Base-by-base conservation (phyloP, 2,113 vertebrate species). In the Pimephales promelas region DNA sequence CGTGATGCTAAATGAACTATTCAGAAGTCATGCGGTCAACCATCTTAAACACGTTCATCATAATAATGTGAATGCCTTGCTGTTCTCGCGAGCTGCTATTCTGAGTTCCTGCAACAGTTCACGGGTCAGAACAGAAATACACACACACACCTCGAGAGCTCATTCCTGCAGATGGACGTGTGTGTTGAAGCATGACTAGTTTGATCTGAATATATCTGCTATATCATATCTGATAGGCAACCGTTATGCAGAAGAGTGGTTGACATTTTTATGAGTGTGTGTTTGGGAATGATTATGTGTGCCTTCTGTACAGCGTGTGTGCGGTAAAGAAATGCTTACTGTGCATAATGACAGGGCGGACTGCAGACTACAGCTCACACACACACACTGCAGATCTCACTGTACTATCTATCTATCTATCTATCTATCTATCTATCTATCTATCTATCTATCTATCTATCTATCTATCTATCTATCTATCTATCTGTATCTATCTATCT, bases 51-150 rank as follows among this genome's bases (percentile, higher is more conserved):
- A 40, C 1, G 5, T 47, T 72, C 54, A 57, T 3, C 6, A 57
- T 57, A 18, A 57, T 22, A 57, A 57, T 9, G 54, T 57, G 47
- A 72, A 72, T 72, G 13, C 22, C 14, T 45, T 72, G 70, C 47
- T 72, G 40, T 45, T 45, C 70, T 72, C n/a, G n/a, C 40, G 8
- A 40, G 31, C 64, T 68, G 36, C 18, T 68, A 11, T 40, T 68
- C 40, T 40, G 34, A 68, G 64, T 40, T 68, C 64, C 64, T 40
- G 64, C 34, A 40, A 40, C 20, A 75, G 49, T 76, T 56, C 49
- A 77, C n/a, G 45, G 75, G 8, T 24, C 56, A 78, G 34, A 43
- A 16, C 11, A 43, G n/a, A 61, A 78, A 61, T 49, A 47, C 75
- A 77, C 49, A 47, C 75, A 77, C 49, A 78, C 22, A 52, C 43